Conservation (phyloP, 2,797 vertebrate species). For the Fratercula arctica region DNA sequence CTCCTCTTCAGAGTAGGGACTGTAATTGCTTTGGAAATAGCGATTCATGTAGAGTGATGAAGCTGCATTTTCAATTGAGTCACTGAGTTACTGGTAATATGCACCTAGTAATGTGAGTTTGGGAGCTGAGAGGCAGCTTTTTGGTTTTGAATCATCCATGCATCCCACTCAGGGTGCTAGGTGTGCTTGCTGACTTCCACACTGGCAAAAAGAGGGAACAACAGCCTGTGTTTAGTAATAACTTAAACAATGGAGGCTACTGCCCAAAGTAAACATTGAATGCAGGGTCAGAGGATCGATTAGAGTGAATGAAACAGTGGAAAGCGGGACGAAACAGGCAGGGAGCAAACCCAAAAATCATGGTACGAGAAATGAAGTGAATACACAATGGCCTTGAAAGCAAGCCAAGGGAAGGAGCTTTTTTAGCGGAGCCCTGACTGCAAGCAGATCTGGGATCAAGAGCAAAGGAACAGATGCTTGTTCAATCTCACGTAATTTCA, state of each 20-base stretch:
- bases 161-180: not conserved
- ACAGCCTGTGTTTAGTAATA: not conserved
- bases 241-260: not conserved
- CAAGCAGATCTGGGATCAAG: not conserved
- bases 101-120: not conserved
- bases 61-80: not conserved
- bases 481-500: slow-evolving; percentile 21
- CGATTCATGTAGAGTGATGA: accelerated
- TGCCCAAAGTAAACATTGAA: not conserved
- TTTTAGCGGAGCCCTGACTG: not conserved
- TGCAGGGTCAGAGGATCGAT: not conserved
- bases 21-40: not conserved
- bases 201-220: not conserved
- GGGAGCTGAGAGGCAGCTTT: not conserved
- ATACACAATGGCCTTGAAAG: slow-evolving; percentile 28
- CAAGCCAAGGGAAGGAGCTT: not conserved
- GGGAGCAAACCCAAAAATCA: not conserved
- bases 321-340: not conserved
- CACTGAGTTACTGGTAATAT: not conserved
- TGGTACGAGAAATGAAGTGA: not conserved
- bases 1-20: not conserved
- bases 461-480: not conserved
- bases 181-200: not conserved
- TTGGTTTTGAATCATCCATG: not conserved
- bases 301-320: not conserved